Evolutionary conservation across 2,113 vertebrate species (phyloP).

Genomic region (Indri indri): DNA sequence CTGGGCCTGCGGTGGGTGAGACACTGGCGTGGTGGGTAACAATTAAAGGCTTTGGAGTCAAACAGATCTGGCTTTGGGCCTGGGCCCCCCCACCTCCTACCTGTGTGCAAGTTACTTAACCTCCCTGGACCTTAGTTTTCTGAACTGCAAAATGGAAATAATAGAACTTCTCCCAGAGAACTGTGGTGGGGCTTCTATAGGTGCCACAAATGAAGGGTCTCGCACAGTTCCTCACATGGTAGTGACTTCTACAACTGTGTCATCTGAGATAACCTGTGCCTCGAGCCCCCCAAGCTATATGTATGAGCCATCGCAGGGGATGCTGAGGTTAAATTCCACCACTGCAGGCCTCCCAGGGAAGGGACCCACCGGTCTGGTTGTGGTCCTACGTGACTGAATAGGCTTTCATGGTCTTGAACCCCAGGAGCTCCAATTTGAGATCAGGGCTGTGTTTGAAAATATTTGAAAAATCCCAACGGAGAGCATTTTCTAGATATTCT

Average conservation of each 20-base stretch:
- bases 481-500: not conserved
- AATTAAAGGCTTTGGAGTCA: not conserved
- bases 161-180: not conserved
- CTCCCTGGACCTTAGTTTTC: not conserved
- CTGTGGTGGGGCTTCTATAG: not conserved
- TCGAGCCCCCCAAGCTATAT: fast-evolving
- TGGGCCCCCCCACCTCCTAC: not conserved
- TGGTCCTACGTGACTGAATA: not conserved
- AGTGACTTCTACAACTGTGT: not conserved
- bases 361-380: not conserved
- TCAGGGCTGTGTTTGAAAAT: not conserved
- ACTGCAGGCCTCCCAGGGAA: not conserved
- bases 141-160: not conserved
- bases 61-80: not conserved
- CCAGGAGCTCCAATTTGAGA: not conserved
- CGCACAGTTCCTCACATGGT: not conserved
- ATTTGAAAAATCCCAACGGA: not conserved
- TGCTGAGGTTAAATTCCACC: not conserved
- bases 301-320: not conserved
- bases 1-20: not conserved
- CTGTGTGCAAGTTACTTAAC: not conserved
- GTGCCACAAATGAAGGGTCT: not conserved
- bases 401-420: not conserved
- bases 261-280: not conserved
- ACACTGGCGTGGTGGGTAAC: fast-evolving